phyloP scores from a whole-genome alignment of 2,797 vertebrate species.

The Carcharodon carcharias region DNA sequence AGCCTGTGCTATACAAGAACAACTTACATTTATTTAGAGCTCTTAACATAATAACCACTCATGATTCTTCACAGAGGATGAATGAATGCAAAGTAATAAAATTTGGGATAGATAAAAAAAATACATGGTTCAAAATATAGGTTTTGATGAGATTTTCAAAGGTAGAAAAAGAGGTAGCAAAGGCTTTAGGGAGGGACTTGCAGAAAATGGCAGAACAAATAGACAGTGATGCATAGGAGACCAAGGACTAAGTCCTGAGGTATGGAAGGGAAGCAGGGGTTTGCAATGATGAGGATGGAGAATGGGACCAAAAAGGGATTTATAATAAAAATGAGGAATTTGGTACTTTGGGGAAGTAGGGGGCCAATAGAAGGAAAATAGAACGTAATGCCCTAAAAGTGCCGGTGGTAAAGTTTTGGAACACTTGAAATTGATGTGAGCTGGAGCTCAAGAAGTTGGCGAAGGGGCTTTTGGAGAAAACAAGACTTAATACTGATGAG shows the following conservation, averaged over 20 bases:
- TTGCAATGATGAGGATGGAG: neutral
- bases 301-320: neutral
- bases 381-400: neutral
- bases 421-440: neutral
- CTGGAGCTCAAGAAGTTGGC: neutral
- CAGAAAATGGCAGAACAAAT: neutral
- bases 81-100: neutral
- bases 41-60: neutral
- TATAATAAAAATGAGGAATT: neutral
- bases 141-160: neutral
- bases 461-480: neutral
- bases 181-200: neutral
- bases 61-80: neutral
- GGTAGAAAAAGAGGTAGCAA: neutral
- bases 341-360: neutral
- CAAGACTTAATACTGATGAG: neutral
- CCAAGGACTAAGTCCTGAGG: neutral
- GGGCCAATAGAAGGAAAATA: neutral
- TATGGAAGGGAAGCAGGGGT: neutral
- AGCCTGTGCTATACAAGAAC: neutral
- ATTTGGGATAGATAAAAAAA: neutral
- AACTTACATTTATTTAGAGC: neutral
- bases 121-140: neutral
- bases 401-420: neutral
- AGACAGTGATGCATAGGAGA: neutral